Conservation (phyloP, 2,113 vertebrate genomes). For the Carassius carassius region DNA sequence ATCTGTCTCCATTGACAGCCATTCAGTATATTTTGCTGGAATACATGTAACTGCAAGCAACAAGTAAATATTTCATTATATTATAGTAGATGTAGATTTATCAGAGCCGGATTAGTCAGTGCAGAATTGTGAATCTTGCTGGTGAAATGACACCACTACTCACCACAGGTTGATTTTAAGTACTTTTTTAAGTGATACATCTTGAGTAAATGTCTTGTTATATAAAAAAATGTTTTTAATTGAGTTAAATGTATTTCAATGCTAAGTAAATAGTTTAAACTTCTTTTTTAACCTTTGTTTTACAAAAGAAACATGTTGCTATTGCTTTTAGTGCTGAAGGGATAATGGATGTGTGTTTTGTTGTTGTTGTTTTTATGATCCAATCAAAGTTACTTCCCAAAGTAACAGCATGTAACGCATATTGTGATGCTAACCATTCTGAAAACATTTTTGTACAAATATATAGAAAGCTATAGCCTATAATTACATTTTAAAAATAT, state of each 20-base stretch:
- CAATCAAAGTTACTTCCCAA: not conserved
- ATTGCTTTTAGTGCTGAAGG: not conserved
- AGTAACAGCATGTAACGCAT: slow-evolving; percentile 20
- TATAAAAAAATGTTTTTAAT: not conserved
- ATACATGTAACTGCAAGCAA: not conserved
- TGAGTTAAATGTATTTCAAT: slow-evolving; percentile 8
- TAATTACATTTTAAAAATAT: not conserved
- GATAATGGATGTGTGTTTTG: not conserved
- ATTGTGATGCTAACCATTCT: slow-evolving; percentile 23
- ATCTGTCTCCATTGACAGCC: not conserved
- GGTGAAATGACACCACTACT: slow-evolving; percentile 14
- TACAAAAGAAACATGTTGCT: not conserved
- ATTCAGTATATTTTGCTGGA: not conserved
- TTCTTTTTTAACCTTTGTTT: not conserved
- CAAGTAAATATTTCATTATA: not conserved
- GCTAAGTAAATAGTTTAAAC: not conserved
- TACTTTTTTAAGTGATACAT: not conserved
- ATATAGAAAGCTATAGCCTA: not conserved
- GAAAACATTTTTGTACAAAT: not conserved
- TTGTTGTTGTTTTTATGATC: not conserved
- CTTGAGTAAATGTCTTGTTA: not conserved
- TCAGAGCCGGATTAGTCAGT: not conserved
- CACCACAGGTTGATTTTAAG: not conserved
- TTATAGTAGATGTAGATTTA: not conserved
- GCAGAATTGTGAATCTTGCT: not conserved